Percentiles rank a stretch among this genome's conserved stretches.
phyloP scores from a whole-genome alignment of 2,888 invertebrate genomes.

The Himalopsyche kuldschensis region DNA sequence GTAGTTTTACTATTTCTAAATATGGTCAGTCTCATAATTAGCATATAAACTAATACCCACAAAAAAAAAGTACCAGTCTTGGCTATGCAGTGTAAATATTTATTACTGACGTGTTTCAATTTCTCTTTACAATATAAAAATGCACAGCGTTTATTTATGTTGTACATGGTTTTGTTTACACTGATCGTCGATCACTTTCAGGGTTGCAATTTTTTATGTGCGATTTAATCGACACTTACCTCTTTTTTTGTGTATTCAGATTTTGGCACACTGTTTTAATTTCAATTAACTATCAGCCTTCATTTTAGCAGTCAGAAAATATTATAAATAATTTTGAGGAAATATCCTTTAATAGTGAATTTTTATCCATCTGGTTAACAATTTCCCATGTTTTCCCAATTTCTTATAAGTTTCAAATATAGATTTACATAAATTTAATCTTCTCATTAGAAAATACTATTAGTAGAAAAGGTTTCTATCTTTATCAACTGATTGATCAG shows the following conservation, averaged over 20 bases:
- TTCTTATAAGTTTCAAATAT: not conserved
- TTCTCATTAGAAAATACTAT: not conserved
- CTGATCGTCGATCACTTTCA: not conserved
- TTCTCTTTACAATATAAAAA: slow-evolving; percentile 29
- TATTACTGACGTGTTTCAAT: slow-evolving; percentile 34
- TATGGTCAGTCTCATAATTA: slow-evolving; percentile 57
- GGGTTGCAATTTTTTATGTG: not conserved
- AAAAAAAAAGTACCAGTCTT: slow-evolving; percentile 56
- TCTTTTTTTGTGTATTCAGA: not conserved
- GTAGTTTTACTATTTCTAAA: slow-evolving; percentile 52
- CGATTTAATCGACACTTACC: not conserved
- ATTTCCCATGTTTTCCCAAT: not conserved
- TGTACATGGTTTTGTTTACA: not conserved
- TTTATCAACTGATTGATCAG: not conserved
- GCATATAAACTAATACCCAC: slow-evolving; percentile 55
- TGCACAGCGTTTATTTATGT: not conserved
- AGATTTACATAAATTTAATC: not conserved
- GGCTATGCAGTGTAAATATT: slow-evolving; percentile 54
- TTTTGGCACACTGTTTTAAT: not conserved
- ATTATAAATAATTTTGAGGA: not conserved
- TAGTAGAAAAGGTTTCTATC: not conserved
- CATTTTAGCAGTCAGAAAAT: not conserved
- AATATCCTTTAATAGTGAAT: not conserved
- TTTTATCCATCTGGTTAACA: not conserved
- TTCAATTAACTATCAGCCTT: not conserved